These are phyloP conservation scores for Eilema griseolum DNA, from an alignment of 2,888 invertebrate genomes.

Conservation along the genomic window DNA sequence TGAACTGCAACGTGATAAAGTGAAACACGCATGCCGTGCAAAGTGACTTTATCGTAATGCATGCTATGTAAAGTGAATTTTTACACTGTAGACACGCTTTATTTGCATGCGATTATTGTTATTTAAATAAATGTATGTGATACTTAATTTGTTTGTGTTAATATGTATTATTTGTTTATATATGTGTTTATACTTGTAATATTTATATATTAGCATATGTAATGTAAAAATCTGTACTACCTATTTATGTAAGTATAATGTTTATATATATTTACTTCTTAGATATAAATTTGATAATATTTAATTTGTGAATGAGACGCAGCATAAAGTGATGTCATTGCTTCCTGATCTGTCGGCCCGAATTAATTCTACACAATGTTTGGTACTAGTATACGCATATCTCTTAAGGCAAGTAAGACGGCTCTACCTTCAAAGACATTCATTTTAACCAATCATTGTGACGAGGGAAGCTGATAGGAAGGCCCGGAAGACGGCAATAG, in stretches of 20 bases:
- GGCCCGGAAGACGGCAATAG: too few relatives aligned
- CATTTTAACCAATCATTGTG: not conserved
- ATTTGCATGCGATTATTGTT: constrained; percentile 5
- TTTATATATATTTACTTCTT: not conserved
- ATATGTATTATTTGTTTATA: constrained; percentile 12
- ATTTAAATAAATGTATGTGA: not conserved
- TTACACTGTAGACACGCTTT: constrained; percentile 58
- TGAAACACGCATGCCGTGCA: constrained; percentile 7
- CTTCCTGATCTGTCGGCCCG: not conserved
- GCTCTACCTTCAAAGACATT: constrained; percentile 52
- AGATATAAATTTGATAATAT: not conserved
- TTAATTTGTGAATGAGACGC: not conserved
- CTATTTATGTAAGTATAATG: constrained; percentile 3
- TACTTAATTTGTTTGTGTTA: constrained; percentile 8
- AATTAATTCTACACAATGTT: not conserved
- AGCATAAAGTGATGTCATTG: too few relatives aligned
- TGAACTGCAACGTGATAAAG: not conserved
- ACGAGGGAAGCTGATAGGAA: not conserved
- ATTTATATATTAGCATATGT: constrained; percentile 12
- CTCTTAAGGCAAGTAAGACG: constrained; percentile 58
- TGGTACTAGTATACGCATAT: not conserved
- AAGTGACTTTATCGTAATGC: constrained; percentile 14
- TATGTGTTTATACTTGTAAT: constrained; percentile 10
- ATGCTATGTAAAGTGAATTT: constrained; percentile 12
- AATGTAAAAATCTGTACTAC: not conserved